Evolutionary conservation across 2,113 vertebrate species (phyloP).

Genomic region (Actenoides lindsayi): DNA sequence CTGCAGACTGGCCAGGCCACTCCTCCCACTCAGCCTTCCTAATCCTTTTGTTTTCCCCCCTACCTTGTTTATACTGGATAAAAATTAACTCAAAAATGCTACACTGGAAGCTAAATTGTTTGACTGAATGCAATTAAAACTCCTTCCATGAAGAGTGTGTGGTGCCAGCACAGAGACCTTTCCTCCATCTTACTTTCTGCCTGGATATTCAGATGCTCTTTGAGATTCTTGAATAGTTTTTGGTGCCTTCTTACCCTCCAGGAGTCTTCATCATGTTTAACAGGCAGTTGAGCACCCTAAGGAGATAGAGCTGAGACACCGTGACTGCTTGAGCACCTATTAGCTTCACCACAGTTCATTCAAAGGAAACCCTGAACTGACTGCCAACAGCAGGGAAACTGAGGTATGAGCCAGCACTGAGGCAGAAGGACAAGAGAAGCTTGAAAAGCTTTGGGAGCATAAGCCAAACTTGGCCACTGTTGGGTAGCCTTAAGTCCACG

Average conservation of each 20-base stretch:
- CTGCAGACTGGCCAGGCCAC: fast-evolving
- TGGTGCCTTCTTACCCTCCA: neutral
- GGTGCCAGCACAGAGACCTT: neutral
- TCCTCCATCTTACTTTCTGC: neutral
- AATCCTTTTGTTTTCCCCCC: neutral
- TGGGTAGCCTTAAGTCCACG: neutral
- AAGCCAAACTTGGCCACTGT: neutral
- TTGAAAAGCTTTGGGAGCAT: neutral
- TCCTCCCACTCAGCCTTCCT: neutral
- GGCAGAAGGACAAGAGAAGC: neutral
- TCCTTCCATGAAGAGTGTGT: neutral
- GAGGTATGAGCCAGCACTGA: neutral
- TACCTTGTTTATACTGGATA: neutral
- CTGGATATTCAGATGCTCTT: neutral
- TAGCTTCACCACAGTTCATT: neutral
- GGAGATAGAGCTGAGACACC: fast-evolving
- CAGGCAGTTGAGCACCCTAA: neutral
- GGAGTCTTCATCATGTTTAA: neutral
- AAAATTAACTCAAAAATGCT: slow-evolving; percentile 22
- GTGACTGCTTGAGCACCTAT: neutral
- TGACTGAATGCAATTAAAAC: slow-evolving; percentile 29
- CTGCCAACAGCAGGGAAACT: neutral
- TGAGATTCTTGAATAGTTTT: neutral
- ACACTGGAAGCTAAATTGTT: neutral
- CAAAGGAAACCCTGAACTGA: neutral